These are phyloP conservation scores for Lota lota DNA, from an alignment of 2,113 vertebrate genomes.

Conservation along the genomic window DNA sequence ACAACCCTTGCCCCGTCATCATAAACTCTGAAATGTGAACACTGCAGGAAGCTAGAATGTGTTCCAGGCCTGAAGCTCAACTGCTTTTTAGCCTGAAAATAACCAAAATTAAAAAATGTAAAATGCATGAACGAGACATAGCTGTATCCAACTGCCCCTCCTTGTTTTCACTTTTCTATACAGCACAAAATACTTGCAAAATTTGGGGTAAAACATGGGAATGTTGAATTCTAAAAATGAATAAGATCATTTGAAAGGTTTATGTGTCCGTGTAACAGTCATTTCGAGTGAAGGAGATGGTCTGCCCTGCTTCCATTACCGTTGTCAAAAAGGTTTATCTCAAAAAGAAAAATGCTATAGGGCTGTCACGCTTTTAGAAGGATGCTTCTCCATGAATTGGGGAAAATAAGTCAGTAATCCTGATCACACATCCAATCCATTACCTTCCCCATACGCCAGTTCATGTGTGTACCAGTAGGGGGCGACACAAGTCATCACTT, in stretches of 20 bases:
- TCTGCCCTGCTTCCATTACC: conserved; percentile 39
- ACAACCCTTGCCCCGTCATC: conserved; percentile 66
- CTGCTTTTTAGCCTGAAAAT: conserved; percentile 67
- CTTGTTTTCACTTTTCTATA: conserved; percentile 65
- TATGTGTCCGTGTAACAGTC: conserved; percentile 75
- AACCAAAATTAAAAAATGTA: conserved; percentile 39
- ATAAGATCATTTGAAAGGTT: conserved; percentile 62
- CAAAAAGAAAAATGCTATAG: conserved; percentile 65
- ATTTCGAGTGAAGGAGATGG: conserved; percentile 60
- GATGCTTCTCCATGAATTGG: conserved; percentile 60
- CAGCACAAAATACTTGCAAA: conserved; percentile 72
- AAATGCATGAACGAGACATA: conserved; percentile 65
- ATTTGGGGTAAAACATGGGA: conserved; percentile 70
- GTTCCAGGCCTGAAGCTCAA: conserved; percentile 49
- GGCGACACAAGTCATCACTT: conserved; percentile 45
- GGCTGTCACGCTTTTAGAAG: conserved; percentile 68
- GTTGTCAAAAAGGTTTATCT: conserved; percentile 58
- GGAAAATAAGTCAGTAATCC: conserved; percentile 68
- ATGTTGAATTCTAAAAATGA: conserved; percentile 70
- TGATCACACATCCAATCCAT: conserved; percentile 62
- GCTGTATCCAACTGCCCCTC: conserved; percentile 54
- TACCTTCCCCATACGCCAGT: conserved; percentile 50
- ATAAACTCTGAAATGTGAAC: conserved; percentile 73
- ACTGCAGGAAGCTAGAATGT: conserved; percentile 44
- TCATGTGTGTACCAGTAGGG: conserved; percentile 60